phyloP scores from a whole-genome alignment of 2,888 invertebrate genomes.

The Aspidiotus destructor region DNA sequence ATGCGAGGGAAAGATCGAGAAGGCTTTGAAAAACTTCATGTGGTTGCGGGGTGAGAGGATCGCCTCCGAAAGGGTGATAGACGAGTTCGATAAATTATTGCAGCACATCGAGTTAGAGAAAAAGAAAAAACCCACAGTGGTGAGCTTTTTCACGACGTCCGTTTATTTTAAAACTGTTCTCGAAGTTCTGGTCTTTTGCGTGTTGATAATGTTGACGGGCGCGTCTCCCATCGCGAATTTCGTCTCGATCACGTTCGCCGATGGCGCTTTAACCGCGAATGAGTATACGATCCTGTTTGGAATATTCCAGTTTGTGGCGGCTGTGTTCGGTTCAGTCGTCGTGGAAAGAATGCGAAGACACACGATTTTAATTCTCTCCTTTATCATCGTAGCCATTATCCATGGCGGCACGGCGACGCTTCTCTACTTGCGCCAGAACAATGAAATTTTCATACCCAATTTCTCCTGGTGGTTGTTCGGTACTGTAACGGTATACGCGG shows the following conservation, averaged over 20 bases:
- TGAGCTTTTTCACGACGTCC: background rate
- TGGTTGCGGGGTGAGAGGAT: constrained; percentile 6
- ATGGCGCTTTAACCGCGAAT: background rate
- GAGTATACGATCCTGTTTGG: constrained; percentile 20
- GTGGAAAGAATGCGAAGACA: constrained; percentile 9
- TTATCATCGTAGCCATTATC: background rate
- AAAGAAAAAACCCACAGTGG: constrained; percentile 1
- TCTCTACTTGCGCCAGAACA: background rate
- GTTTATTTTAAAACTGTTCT: background rate
- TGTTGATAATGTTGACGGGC: constrained; percentile 2
- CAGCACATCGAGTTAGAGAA: background rate
- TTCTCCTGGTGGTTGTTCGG: constrained; percentile 9
- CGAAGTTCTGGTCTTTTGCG: background rate
- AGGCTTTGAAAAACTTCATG: background rate
- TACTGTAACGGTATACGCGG: background rate
- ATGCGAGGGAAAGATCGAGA: background rate
- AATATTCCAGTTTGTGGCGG: constrained; percentile 8
- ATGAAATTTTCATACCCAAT: background rate
- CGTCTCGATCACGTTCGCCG: constrained; percentile 1
- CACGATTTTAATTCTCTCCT: constrained; percentile 8
- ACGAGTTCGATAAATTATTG: background rate
- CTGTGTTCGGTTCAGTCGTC: constrained; percentile 1
- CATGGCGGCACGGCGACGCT: constrained; percentile 9
- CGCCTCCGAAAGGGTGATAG: background rate
- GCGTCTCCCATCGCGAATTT: background rate